Percentiles rank a stretch among this genome's conserved stretches.
These are phyloP conservation scores for Halictus ligatus DNA, from an alignment of 2,888 invertebrate species.

Conservation along the genomic window DNA sequence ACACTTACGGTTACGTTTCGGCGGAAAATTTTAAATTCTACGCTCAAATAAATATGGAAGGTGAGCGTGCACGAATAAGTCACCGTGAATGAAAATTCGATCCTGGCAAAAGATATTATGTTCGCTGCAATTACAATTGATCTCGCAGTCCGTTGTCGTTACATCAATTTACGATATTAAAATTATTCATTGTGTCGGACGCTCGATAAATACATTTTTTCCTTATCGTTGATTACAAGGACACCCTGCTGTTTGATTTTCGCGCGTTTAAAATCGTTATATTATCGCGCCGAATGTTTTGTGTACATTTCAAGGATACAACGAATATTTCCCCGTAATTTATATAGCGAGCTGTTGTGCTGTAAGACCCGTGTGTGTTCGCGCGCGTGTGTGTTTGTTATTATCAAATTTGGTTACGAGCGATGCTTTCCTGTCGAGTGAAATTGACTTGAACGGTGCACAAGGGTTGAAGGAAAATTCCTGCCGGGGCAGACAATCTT, in stretches of 20 bases:
- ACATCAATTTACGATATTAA: not conserved
- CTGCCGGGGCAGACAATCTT: slow-evolving; percentile 4
- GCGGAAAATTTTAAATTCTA: not conserved
- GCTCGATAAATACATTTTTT: not conserved
- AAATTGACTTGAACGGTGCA: not conserved
- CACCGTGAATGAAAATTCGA: not conserved
- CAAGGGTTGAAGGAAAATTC: slow-evolving; percentile 7
- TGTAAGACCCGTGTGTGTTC: not conserved
- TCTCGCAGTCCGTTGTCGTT: not conserved
- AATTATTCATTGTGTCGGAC: not conserved
- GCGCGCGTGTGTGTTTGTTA: not conserved
- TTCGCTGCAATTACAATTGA: not conserved
- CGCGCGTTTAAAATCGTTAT: not conserved
- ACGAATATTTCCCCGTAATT: not conserved
- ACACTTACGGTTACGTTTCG: not conserved
- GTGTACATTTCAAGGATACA: not conserved
- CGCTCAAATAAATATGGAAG: not conserved
- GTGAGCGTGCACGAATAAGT: not conserved
- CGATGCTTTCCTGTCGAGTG: not conserved
- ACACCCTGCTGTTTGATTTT: not conserved
- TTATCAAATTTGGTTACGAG: not conserved
- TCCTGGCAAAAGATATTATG: not conserved
- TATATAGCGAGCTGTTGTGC: not conserved
- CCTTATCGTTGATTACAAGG: not conserved
- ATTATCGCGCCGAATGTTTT: not conserved